Conservation (phyloP, 1,140 invertebrate species). For the Macrobrachium nipponense region DNA sequence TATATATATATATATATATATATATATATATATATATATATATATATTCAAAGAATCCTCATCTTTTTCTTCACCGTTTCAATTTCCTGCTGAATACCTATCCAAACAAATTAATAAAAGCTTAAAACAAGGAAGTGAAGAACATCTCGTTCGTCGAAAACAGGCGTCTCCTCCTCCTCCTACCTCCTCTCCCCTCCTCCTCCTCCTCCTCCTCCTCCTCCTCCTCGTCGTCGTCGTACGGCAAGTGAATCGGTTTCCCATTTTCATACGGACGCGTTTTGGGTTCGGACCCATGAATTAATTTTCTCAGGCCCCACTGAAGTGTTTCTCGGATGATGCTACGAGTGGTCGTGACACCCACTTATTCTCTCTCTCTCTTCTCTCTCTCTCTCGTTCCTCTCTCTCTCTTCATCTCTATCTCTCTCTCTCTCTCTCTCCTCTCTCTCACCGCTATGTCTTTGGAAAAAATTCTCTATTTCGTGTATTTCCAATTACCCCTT, state of each 20-base stretch:
- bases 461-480: constrained; percentile 50
- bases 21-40: constrained; percentile 16
- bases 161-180: background rate
- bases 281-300: no score
- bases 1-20: constrained; percentile 40
- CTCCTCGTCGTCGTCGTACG: background rate
- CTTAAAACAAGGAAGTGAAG: no score
- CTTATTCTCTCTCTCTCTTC: background rate
- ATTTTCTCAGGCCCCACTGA: no score
- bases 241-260: no score
- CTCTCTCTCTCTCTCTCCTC: background rate
- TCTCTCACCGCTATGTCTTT: constrained; percentile 25
- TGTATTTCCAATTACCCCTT: constrained; percentile 61
- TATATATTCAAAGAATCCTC: background rate
- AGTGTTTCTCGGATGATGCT: no score
- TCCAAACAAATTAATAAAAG: no score
- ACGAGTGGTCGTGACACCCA: no score
- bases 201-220: background rate
- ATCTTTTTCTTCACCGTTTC: background rate
- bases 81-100: background rate
- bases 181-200: background rate
- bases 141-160: no score
- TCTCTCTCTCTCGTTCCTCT: background rate
- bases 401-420: no score
- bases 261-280: no score